Evolutionary conservation across 2,797 vertebrate genomes (phyloP).

Genomic region (Prionace glauca): DNA sequence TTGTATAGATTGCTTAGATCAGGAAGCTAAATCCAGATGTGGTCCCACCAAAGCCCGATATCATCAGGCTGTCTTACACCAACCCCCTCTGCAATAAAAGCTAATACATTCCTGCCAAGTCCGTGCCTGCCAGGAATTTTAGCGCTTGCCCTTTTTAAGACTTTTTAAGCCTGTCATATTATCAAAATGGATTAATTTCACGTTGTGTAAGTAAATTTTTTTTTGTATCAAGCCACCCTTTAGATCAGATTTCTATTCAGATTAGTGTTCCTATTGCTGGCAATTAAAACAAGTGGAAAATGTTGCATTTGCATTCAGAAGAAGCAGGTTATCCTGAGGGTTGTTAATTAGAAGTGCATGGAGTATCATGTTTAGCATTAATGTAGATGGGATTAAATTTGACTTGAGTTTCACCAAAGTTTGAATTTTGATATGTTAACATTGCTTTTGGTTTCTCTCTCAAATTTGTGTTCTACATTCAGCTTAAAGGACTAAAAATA

Average conservation of each 20-base stretch:
- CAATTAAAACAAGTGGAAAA: constrained; percentile 32
- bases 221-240: neutral
- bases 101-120: neutral
- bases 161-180: neutral
- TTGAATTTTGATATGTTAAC: neutral
- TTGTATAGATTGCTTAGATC: neutral
- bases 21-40: neutral
- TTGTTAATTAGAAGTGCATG: constrained; percentile 34
- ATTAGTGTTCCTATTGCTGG: constrained; percentile 4
- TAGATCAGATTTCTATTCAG: constrained; percentile 18
- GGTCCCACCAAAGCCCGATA: neutral
- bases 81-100: neutral
- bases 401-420: constrained; percentile 4
- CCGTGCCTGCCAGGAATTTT: neutral
- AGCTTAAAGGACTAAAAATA: neutral
- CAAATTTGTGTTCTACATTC: neutral
- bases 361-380: constrained; percentile 34
- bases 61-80: neutral
- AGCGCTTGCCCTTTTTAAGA: neutral
- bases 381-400: constrained; percentile 13
- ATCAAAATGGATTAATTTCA: neutral
- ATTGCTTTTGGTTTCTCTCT: neutral
- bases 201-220: constrained; percentile 15
- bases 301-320: constrained; percentile 35
- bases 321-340: constrained; percentile 13